Conservation (phyloP, 2,888 invertebrate genomes). For the Perizoma affinitatum region DNA sequence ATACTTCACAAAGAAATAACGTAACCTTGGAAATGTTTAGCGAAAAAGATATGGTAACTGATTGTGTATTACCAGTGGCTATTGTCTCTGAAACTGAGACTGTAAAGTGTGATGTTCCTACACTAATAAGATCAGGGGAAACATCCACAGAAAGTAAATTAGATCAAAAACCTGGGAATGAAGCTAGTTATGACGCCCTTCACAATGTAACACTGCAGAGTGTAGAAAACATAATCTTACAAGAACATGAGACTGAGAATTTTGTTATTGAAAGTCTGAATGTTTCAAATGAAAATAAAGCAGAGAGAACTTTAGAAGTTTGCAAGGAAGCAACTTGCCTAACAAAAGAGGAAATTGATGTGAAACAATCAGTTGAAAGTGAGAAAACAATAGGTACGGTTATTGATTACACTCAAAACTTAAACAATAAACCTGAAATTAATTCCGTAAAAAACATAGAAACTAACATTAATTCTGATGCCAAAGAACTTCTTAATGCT, state of each 20-base stretch:
- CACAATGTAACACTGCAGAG: not conserved
- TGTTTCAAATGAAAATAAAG: constrained; percentile 7
- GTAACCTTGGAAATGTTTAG: constrained; percentile 2
- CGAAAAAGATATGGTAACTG: not conserved
- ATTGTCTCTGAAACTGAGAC: not conserved
- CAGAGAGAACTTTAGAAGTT: not conserved
- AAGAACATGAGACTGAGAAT: not conserved
- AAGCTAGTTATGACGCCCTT: not conserved
- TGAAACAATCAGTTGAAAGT: constrained; percentile 5
- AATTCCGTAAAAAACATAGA: not conserved
- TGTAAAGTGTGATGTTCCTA: not conserved
- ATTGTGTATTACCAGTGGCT: not conserved
- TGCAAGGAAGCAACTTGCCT: not conserved
- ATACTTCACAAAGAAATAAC: constrained; percentile 5
- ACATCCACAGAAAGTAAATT: constrained; percentile 1
- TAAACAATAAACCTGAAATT: not conserved
- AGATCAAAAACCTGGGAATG: not conserved
- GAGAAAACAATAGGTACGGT: constrained; percentile 2
- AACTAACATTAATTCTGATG: not conserved
- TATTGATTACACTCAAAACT: not conserved
- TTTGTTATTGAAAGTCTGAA: constrained; percentile 6
- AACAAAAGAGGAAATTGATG: not conserved
- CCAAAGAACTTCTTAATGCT: not conserved
- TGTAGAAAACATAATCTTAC: not conserved
- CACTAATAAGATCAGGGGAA: constrained; percentile 3